Conservation (phyloP, 2,888 invertebrate genomes). For the Vandiemenella viatica region DNA sequence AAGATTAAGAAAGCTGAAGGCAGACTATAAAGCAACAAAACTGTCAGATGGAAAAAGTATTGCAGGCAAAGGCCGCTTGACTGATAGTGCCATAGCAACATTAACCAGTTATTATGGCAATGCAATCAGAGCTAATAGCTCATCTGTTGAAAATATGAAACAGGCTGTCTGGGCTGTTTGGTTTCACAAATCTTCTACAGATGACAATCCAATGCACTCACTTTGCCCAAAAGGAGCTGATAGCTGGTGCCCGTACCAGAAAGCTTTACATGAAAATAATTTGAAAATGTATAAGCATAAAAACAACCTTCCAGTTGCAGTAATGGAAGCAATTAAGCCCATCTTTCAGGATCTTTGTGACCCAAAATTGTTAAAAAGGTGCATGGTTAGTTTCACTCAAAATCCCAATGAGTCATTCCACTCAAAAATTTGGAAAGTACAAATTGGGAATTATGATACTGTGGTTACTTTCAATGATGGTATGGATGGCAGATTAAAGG, state of each 20-base stretch:
- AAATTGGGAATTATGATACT: no score
- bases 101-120: constrained; percentile 12
- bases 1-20: constrained; percentile 4
- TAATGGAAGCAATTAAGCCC: constrained; percentile 10
- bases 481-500: no score
- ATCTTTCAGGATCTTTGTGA: no score
- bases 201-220: constrained; percentile 11
- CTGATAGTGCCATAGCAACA: constrained; percentile 5
- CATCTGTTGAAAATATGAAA: constrained; percentile 8
- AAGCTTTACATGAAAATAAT: background rate
- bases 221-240: constrained; percentile 9
- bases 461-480: no score
- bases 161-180: constrained; percentile 14
- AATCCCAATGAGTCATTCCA: no score
- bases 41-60: constrained; percentile 9
- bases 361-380: no score
- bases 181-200: constrained; percentile 12
- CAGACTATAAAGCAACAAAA: constrained; percentile 8
- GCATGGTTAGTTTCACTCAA: no score
- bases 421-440: no score
- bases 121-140: constrained; percentile 10
- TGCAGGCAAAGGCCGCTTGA: constrained; percentile 2
- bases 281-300: constrained; percentile 9
- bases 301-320: constrained; percentile 5
- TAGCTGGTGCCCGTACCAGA: constrained; percentile 12